Base-by-base conservation (phyloP, 2,113 vertebrate genomes). In the Anhinga anhinga region DNA sequence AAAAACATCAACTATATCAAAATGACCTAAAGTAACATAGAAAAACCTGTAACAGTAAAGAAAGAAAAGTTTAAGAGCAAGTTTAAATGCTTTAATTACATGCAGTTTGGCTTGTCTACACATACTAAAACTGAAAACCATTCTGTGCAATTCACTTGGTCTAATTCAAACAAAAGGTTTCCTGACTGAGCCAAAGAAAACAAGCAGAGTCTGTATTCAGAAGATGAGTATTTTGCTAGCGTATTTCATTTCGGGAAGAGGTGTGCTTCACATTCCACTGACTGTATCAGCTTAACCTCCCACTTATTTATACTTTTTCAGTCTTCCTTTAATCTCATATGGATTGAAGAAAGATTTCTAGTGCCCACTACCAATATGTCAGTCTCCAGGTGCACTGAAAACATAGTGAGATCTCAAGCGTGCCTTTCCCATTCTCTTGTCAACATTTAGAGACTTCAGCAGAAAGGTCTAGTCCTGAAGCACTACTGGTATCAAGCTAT, bases 161-260 rank as follows among this genome's bases (percentile, higher is more conserved):
- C 34, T 93, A 91, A 93, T 65, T 74, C 44, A 92, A 91, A 94
- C 58, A 91, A 93, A 93, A 93, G 73, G 22, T 40, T 84, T 82
- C 59, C 52, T 82, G 44, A 58, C 34, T 21, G 29, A 79, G 86
- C 77, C 86, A 96, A 96, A 93, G 59, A 93, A 91, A 95, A 87
- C 52, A 95, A 82, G 53, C n/a, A 56, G 7, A 53, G 50, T 20
- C 62, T 40, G 22, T 49, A 61, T n/a, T 72, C 45, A 87, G 55
- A 71, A 86, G 69, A 90, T 47, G 82, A 91, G 73, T 52, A 76
- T 89, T 95, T 65, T 93, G 42, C n/a, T 65, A 25, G 27, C 2
- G 5, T 56, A 67, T 77, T 92, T 84, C 19, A 72, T 45, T 88
- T 91, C 0, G 0, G 38, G 63, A 92, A 87, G 83, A 95, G 49